phyloP scores from a whole-genome alignment of 2,797 vertebrate species.

The Steatocranus sp. region DNA sequence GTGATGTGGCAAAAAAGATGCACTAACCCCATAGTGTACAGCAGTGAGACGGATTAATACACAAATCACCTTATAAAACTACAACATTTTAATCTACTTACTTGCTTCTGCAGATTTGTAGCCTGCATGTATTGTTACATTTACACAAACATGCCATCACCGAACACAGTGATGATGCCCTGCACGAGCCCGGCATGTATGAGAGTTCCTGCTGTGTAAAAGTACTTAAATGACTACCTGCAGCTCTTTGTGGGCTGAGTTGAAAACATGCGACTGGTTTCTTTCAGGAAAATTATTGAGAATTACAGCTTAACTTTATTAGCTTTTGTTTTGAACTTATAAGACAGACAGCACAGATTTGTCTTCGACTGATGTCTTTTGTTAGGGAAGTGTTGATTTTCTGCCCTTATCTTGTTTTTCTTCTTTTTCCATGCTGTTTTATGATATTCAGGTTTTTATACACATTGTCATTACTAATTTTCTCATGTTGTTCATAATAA shows the following conservation, averaged over 20 bases:
- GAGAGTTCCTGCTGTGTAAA: constrained; percentile 28
- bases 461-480: neutral
- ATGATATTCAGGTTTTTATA: neutral
- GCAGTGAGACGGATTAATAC: neutral
- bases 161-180: neutral
- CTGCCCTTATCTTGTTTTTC: neutral
- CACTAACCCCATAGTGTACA: neutral
- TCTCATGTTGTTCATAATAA: neutral
- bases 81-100: neutral
- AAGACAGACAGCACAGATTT: neutral
- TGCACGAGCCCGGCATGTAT: constrained; percentile 20
- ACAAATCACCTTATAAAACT: neutral
- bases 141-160: neutral
- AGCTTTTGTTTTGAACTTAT: neutral
- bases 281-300: neutral
- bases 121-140: neutral
- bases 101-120: neutral
- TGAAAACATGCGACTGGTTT: neutral
- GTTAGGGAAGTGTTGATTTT: neutral
- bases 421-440: neutral
- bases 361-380: neutral
- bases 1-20: neutral
- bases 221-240: constrained; percentile 14
- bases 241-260: neutral
- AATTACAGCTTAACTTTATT: neutral